phyloP scores from a whole-genome alignment of 2,797 vertebrate species.

The Gadopsis bispinosus region DNA sequence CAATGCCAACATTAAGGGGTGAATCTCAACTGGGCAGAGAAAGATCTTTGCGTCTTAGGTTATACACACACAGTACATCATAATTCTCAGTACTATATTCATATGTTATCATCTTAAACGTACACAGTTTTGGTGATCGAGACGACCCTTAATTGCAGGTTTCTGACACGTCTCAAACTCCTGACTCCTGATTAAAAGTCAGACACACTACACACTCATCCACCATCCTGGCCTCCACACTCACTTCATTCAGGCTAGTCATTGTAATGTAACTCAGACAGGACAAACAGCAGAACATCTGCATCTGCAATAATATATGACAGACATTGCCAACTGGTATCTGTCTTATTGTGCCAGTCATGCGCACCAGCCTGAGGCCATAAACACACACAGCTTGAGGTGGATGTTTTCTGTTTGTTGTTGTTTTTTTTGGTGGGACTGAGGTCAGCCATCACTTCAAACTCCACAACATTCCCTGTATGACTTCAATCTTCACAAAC shows the following conservation, averaged over 20 bases:
- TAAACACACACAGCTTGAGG: conserved; percentile 17
- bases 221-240: no score
- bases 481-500: conserved; percentile 5
- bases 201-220: background rate
- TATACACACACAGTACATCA: background rate
- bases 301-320: conserved; percentile 23
- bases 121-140: background rate
- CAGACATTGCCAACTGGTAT: background rate
- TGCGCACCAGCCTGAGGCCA: conserved; percentile 12
- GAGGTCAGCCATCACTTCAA: conserved; percentile 3
- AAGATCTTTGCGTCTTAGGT: background rate
- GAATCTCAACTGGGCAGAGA: background rate
- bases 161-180: no score
- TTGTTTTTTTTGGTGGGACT: conserved; percentile 2
- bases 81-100: background rate
- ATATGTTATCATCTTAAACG: background rate
- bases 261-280: background rate
- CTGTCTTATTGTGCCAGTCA: conserved; percentile 4
- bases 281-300: background rate
- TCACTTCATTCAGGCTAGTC: no score
- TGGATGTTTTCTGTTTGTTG: conserved; percentile 20
- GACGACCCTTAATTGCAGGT: no score
- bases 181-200: no score
- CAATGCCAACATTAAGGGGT: no score
- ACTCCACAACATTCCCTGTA: background rate